Conservation (phyloP, 2,888 invertebrate genomes). For the Iselma pallidipennis region DNA sequence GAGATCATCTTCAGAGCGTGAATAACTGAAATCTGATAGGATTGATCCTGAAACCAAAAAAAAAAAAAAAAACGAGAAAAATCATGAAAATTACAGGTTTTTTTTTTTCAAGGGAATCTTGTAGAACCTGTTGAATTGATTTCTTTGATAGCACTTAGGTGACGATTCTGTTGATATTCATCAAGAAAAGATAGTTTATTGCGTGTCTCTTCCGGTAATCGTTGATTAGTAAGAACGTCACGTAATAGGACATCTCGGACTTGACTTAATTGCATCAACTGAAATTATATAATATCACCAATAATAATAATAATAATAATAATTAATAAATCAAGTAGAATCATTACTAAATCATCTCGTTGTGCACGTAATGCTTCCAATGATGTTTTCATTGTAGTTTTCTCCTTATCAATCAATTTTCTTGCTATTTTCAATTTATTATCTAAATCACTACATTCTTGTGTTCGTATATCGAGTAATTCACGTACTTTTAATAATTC, state of each 20-base stretch:
- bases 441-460: conserved; percentile 75
- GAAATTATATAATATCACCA: neutral
- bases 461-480: conserved; percentile 70
- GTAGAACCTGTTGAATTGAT: conserved; percentile 78
- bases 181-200: conserved; percentile 80
- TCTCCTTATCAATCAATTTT: conserved; percentile 79
- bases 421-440: conserved; percentile 81
- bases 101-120: neutral
- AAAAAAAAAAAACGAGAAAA: neutral
- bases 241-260: conserved; percentile 75
- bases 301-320: neutral
- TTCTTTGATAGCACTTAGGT: conserved; percentile 66
- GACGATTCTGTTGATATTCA: conserved; percentile 28
- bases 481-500: conserved; percentile 74
- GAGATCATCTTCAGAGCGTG: conserved; percentile 82
- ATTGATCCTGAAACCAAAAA: conserved; percentile 62
- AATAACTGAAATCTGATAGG: conserved; percentile 78
- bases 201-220: conserved; percentile 78
- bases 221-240: conserved; percentile 63
- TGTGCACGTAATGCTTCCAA: conserved; percentile 61
- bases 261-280: conserved; percentile 66
- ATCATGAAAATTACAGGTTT: neutral
- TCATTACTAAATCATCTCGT: conserved; percentile 68
- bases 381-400: conserved; percentile 69
- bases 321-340: conserved; percentile 10